Evolutionary conservation across 2,888 invertebrate species (phyloP), one percentile per base, ranked within the genome.

Genomic region (Coelinius sp.): DNA sequence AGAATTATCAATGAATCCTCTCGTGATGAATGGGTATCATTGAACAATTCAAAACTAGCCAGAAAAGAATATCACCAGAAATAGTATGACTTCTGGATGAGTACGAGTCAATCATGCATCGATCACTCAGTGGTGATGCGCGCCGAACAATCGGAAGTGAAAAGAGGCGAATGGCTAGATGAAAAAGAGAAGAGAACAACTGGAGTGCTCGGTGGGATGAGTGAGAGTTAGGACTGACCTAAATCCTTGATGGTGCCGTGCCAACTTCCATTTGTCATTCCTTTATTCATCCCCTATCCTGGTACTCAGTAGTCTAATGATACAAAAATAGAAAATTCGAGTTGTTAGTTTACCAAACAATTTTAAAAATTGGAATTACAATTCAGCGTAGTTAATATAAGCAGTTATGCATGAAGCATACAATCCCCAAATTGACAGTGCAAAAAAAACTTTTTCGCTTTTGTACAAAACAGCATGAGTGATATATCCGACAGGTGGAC

Each of bases 161-260:
- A 38, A 8, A 25, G 25, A 41, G 25, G 22, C 41, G n/a, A 24
- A 38, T 41, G 41, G 24, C 10, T 12, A 24, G 41, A 41, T 25
- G 7, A 63, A 63, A 14, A 44, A 20, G 12, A 14, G 25, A 44
- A 63, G 41, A 63, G 41, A 41, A 22, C 31, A 14, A 56, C 31
- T 20, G 17, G 20, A 59, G 35, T 59, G 27, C 25, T 59, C 35
- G 35, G 20, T 20, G 22, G 22, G 5, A 59, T 35, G 20, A 35
- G 22, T 35, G 24, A 63, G 44, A 63, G 63, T 24, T n/a, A 20
- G 59, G 24, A 41, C 38, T 63, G 63, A 63, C 63, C 63, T 14
- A 41, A 63, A 63, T 63, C 24, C 24, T 63, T 63, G 41, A 63
- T 38, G 63, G 63, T 25, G 41, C 24, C 14, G 63, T 63, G 63